Base-by-base conservation (phyloP, 2,888 invertebrate species). In the Scaptodrosophila latifasciaeformis region DNA sequence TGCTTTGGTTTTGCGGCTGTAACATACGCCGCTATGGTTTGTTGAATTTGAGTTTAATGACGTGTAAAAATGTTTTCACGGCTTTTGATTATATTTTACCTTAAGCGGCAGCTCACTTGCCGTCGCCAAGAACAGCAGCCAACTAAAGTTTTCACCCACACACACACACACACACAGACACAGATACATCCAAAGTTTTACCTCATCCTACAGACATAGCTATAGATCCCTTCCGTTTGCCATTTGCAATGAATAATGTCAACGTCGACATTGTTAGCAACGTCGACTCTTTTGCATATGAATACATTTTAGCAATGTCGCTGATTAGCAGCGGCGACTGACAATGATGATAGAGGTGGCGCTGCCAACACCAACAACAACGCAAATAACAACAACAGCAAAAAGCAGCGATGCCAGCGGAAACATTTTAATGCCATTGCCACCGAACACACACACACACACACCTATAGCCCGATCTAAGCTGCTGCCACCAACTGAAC, bases 21-120 rank as follows among this genome's bases (percentile, higher is more conserved):
- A 62, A 77, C 59, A 74, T 77, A 68, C 75, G 77, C 62, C 64
- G 81, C 62, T 57, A 77, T 65, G 81, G 77, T 79, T 77, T 64
- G 81, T 79, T 81, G 80, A 81, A 79, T 79, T 72, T 79, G 70
- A 65, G 81, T 77, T 77, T 79, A 77, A 77, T 77, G 76, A 81
- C 81, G 81, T 77, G 76, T 77, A 77, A 77, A 77, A 77, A 81
- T 77, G 80, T 79, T 76, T 77, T 77, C 76, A 77, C 81, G 76
- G 76, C 81, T 81, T 77, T 77, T 77, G 76, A 81, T 77, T 77
- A 77, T 70, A 77, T 81, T 76, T 72, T 72, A 81, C 81, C 76
- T 76, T 78, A 67, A 81, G 79, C 72, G n/a, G n/a, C n/a, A n/a
- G n/a, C n/a, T n/a, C n/a, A n/a, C n/a, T n/a, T n/a, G 54, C 43